Evolutionary conservation across 2,888 invertebrate genomes (phyloP).

Genomic region (Stenodema calcarata): DNA sequence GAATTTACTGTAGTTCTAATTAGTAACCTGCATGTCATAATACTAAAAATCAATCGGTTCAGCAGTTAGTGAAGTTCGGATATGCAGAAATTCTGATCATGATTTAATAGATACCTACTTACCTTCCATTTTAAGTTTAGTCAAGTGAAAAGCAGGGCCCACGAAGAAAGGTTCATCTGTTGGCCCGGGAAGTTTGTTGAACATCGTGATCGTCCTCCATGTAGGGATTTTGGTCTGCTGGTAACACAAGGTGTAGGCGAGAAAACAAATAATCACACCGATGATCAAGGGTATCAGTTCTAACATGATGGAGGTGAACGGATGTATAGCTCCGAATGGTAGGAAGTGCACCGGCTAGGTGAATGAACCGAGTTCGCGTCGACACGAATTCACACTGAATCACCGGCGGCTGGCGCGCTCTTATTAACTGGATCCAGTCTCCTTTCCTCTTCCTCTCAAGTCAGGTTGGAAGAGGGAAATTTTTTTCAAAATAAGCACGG

Average conservation of each 20-base stretch:
- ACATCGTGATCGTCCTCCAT: neutral
- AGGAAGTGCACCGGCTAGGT: neutral
- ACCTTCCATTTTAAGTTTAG: neutral
- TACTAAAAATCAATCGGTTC: no score
- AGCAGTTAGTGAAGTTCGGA: no score
- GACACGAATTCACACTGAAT: neutral
- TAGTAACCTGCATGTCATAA: no score
- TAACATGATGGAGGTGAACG: neutral
- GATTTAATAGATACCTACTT: neutral
- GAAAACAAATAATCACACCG: neutral
- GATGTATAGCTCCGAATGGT: neutral
- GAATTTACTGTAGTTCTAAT: no score
- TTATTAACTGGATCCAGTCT: neutral
- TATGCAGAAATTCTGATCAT: neutral
- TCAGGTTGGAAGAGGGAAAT: neutral
- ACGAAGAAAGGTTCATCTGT: neutral
- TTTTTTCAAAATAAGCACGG: no score
- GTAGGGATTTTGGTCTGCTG: neutral
- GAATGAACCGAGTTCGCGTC: neutral
- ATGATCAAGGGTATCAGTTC: neutral
- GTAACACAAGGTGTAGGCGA: neutral
- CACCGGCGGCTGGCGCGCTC: neutral
- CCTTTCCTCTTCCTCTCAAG: neutral
- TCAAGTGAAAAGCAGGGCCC: neutral
- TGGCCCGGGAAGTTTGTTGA: constrained; percentile 11